Evolutionary conservation across 2,113 vertebrate species (phyloP), one percentile per base, ranked within the genome.

Genomic region (Laterallus jamaicensis): DNA sequence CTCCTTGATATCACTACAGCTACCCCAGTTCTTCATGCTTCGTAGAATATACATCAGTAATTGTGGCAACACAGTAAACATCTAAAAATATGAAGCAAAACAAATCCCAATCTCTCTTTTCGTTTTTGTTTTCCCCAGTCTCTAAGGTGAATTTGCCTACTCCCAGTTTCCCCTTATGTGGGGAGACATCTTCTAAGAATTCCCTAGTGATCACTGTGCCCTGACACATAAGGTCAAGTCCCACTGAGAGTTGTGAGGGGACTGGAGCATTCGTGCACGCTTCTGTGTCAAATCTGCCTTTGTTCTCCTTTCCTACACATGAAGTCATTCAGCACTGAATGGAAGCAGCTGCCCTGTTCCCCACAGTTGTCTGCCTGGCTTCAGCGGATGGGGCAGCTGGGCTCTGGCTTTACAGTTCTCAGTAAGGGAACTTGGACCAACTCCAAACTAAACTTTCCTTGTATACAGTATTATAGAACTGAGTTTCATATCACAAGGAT

Each of bases 361-460:
- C 31, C 59, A 40, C 29, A 62, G n/a, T 11, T 44, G 9, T 60
- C 68, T 82, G 76, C 62, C 66, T 40, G 28, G 37, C 67, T 81
- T 86, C 60, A 88, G 50, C 55, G 63, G 55, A 55, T 47, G 58
- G 37, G 59, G n/a, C 31, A 70, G 52, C 54, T 82, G 84, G 35
- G 29, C 50, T 58, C 76, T 44, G 44, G 17, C 12, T 86, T 93
- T 70, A 81, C 60, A 47, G 2, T 29, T 64, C 68, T 68, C 78
- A 86, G 3, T 39, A 71, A 71, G 16, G 86, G 63, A 47, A 49
- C 49, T 35, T 94, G 79, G 68, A 71, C 20, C 11, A 71, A 37
- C 35, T 88, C 88, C 96, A 96, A 67, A 74, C 67, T 81, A 81
- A 92, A 92, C 71, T 83, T 71, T 87, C 83, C 64, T 55, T 94